A percentile compares a stretch with the other conserved stretches of the same genome.
Conservation (phyloP, 1,140 invertebrate species). For the Drosophila sulfurigaster region DNA sequence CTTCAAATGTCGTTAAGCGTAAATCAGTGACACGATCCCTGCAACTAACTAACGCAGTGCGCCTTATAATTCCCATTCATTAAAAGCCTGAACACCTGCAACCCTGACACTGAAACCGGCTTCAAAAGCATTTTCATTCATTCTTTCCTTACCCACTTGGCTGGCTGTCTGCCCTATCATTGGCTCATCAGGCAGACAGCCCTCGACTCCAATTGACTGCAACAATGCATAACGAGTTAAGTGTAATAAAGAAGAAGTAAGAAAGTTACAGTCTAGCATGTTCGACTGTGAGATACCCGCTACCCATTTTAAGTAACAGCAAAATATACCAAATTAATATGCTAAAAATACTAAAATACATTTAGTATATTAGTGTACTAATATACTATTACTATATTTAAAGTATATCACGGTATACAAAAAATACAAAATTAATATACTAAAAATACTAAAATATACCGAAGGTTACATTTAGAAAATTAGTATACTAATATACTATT, state of each 20-base stretch:
- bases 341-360: too few relatives aligned
- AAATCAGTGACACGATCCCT: slow-evolving; percentile 44
- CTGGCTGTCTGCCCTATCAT: slow-evolving; percentile 67
- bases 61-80: slow-evolving; percentile 72
- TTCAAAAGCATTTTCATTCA: slow-evolving; percentile 32
- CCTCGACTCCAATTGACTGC: slow-evolving; percentile 47
- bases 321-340: too few relatives aligned
- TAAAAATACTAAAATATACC: too few relatives aligned
- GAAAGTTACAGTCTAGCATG: too few relatives aligned
- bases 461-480: too few relatives aligned
- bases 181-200: slow-evolving; percentile 46
- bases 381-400: too few relatives aligned
- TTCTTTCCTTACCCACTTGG: slow-evolving; percentile 23
- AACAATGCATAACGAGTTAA: slow-evolving; percentile 78
- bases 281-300: too few relatives aligned
- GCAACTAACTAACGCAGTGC: slow-evolving; percentile 30
- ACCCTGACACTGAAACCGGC: slow-evolving; percentile 61
- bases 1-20: slow-evolving; percentile 72
- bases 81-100: slow-evolving; percentile 53
- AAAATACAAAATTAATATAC: too few relatives aligned
- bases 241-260: slow-evolving; percentile 53
- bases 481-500: too few relatives aligned
- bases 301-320: too few relatives aligned
- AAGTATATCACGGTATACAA: too few relatives aligned
- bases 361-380: too few relatives aligned